Conservation (phyloP, 2,797 vertebrate genomes). For the Mormyrops attenuatus region DNA sequence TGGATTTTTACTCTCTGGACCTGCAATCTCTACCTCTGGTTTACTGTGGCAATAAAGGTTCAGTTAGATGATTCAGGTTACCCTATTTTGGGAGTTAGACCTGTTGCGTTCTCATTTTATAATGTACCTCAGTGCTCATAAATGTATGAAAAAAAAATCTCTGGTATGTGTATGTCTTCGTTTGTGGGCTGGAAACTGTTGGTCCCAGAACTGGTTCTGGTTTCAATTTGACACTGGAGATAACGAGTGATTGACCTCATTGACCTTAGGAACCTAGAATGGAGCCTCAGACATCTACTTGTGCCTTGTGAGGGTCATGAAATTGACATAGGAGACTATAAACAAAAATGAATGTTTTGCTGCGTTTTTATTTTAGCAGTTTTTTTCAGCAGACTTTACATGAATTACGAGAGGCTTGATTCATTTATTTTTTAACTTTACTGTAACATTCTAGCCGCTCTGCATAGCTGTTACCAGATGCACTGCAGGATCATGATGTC, state of each 20-base stretch:
- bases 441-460: constrained; percentile 34
- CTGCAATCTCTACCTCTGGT: background rate
- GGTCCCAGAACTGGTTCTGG: background rate
- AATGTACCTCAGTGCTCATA: background rate
- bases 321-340: background rate
- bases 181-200: background rate
- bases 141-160: background rate
- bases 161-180: background rate
- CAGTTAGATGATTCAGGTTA: background rate
- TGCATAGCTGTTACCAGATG: constrained; percentile 28
- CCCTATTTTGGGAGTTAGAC: background rate
- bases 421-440: constrained; percentile 22
- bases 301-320: background rate
- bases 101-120: background rate
- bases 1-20: background rate
- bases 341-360: background rate
- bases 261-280: background rate
- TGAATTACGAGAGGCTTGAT: constrained; percentile 12
- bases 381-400: background rate
- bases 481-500: constrained; percentile 29
- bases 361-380: background rate
- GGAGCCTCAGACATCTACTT: background rate
- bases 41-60: background rate
- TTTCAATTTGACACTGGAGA: background rate
- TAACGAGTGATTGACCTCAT: background rate